A percentile compares a stretch with the other conserved stretches of the same genome.
phyloP scores from a whole-genome alignment of 1,140 invertebrate genomes.

The Whitmania pigra region DNA sequence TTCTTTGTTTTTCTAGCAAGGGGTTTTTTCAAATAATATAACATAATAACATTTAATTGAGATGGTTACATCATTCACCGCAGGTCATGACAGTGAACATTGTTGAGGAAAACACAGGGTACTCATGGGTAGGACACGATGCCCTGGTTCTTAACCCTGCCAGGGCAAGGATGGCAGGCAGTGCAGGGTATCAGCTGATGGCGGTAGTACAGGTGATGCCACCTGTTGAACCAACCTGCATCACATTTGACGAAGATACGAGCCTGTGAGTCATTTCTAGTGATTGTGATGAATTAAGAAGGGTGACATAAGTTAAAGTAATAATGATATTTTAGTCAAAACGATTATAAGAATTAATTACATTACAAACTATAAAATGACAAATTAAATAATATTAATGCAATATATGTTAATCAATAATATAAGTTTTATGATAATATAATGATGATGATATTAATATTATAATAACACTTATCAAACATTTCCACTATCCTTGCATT shows the following conservation, averaged over 20 bases:
- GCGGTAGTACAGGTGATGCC: conserved; percentile 74
- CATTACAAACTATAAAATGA: too few relatives aligned
- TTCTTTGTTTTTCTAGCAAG: too few relatives aligned
- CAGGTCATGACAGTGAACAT: conserved; percentile 50
- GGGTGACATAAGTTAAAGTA: too few relatives aligned
- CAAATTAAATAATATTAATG: neutral
- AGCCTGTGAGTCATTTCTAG: conserved; percentile 48
- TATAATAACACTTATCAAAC: too few relatives aligned
- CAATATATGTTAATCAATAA: neutral
- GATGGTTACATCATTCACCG: conserved; percentile 14
- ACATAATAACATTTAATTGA: too few relatives aligned
- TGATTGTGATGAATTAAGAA: neutral
- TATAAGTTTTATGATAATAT: too few relatives aligned
- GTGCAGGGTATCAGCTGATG: conserved; percentile 59
- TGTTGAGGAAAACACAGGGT: conserved; percentile 76
- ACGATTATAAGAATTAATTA: neutral
- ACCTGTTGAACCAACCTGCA: conserved; percentile 77
- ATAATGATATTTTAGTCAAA: too few relatives aligned
- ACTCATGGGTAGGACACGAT: conserved; percentile 93
- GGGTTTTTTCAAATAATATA: too few relatives aligned
- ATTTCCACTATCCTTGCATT: conserved; percentile 10
- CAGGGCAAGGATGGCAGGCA: conserved; percentile 42
- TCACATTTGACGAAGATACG: conserved; percentile 76
- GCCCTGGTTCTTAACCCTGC: conserved; percentile 48
- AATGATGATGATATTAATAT: too few relatives aligned